These are phyloP conservation scores for Holacanthella duospinosa DNA, from an alignment of 2,888 invertebrate species.

Conservation along the genomic window DNA sequence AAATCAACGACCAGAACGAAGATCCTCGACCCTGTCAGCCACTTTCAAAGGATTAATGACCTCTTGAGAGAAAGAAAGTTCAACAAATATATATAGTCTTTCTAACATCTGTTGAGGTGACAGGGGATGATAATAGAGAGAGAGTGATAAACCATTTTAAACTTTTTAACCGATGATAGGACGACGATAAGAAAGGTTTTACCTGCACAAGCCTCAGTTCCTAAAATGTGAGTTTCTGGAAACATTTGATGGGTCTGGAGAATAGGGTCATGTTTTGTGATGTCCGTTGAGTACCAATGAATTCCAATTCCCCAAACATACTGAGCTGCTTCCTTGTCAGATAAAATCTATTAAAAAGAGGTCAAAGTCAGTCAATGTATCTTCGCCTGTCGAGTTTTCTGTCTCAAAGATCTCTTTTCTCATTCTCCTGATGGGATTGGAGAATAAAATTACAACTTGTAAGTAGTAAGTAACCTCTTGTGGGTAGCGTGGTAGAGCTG, in stretches of 20 bases:
- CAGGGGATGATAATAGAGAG: too few species aligned
- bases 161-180: too few species aligned
- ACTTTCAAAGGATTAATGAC: not conserved
- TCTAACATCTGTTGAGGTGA: too few species aligned
- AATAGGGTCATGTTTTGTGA: conserved; percentile 50
- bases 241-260: conserved; percentile 49
- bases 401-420: too few species aligned
- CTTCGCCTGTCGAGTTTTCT: too few species aligned
- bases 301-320: conserved; percentile 42
- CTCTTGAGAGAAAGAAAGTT: not conserved
- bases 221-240: conserved; percentile 60
- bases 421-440: too few species aligned
- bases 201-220: conserved; percentile 70
- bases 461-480: conserved; percentile 18
- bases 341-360: conserved; percentile 9
- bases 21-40: not conserved
- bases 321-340: conserved; percentile 2
- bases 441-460: too few species aligned
- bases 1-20: conserved; percentile 1
- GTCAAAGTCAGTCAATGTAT: not conserved
- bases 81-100: not conserved
- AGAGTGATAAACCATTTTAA: too few species aligned
- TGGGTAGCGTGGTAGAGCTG: conserved; percentile 23
- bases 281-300: conserved; percentile 69
- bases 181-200: too few species aligned